These are phyloP conservation scores for Raja brachyura DNA, from an alignment of 2,113 vertebrate species.

Conservation along the genomic window DNA sequence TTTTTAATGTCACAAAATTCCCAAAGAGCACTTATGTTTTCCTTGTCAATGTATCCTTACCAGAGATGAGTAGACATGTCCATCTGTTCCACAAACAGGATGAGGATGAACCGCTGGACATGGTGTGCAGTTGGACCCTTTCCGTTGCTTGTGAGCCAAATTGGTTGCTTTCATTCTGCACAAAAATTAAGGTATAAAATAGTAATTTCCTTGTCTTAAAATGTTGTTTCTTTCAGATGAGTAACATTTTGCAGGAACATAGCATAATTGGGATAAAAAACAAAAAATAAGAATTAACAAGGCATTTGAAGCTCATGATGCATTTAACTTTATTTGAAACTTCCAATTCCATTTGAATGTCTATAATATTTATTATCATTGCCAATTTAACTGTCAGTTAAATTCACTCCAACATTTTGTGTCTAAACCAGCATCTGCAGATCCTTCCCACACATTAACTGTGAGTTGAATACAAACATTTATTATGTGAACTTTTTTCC, in stretches of 20 bases:
- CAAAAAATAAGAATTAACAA: neutral
- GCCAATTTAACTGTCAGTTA: neutral
- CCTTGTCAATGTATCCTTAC: slow-evolving; percentile 51
- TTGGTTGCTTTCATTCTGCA: slow-evolving; percentile 78
- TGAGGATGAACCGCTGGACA: slow-evolving; percentile 73
- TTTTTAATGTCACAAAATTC: neutral
- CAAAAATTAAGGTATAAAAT: slow-evolving; percentile 44
- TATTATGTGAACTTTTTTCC: neutral
- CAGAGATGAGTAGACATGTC: slow-evolving; percentile 85
- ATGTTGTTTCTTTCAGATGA: too few relatives aligned
- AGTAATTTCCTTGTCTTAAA: neutral
- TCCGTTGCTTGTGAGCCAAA: slow-evolving; percentile 68
- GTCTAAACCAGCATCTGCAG: too few relatives aligned
- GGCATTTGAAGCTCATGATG: neutral
- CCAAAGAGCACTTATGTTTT: neutral
- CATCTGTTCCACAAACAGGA: slow-evolving; percentile 87
- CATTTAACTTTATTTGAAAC: neutral
- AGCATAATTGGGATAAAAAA: neutral
- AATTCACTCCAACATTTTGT: too few relatives aligned
- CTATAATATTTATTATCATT: neutral
- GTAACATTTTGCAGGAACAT: neutral
- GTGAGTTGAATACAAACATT: neutral
- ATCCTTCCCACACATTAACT: too few relatives aligned
- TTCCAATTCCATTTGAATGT: neutral
- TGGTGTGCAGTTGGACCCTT: slow-evolving; percentile 73